phyloP scores from a whole-genome alignment of 1,140 invertebrate genomes.

The Brachionus angularis region DNA sequence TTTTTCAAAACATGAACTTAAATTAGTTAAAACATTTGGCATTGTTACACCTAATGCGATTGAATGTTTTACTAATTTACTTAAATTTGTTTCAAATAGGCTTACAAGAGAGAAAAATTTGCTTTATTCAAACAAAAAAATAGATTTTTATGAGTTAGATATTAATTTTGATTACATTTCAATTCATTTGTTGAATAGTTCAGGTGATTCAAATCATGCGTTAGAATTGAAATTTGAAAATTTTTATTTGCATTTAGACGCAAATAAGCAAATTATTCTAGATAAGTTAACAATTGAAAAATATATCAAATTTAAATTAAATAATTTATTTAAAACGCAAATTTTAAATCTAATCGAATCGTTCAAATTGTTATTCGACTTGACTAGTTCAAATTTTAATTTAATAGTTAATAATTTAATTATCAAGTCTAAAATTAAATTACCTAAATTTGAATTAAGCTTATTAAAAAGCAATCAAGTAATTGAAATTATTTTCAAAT shows the following conservation, averaged over 20 bases:
- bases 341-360: too few relatives aligned
- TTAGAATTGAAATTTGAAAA: neutral
- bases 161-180: neutral
- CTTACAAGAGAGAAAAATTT: neutral
- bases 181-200: neutral
- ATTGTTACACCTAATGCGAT: too few relatives aligned
- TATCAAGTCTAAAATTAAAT: too few relatives aligned
- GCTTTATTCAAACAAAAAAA: neutral
- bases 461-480: too few relatives aligned
- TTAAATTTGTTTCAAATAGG: neutral
- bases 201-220: constrained; percentile 18
- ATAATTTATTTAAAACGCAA: too few relatives aligned
- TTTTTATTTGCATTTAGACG: neutral
- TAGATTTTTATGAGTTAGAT: too few relatives aligned
- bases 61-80: constrained; percentile 6
- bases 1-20: neutral
- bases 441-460: too few relatives aligned
- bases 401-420: too few relatives aligned
- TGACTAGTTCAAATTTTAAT: too few relatives aligned
- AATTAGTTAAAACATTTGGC: neutral
- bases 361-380: too few relatives aligned
- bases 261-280: neutral
- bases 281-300: neutral
- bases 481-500: too few relatives aligned
- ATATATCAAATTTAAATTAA: too few relatives aligned